These are phyloP conservation scores for Bubo blakistoni DNA, from an alignment of 2,113 vertebrate genomes.

Conservation along the genomic window DNA sequence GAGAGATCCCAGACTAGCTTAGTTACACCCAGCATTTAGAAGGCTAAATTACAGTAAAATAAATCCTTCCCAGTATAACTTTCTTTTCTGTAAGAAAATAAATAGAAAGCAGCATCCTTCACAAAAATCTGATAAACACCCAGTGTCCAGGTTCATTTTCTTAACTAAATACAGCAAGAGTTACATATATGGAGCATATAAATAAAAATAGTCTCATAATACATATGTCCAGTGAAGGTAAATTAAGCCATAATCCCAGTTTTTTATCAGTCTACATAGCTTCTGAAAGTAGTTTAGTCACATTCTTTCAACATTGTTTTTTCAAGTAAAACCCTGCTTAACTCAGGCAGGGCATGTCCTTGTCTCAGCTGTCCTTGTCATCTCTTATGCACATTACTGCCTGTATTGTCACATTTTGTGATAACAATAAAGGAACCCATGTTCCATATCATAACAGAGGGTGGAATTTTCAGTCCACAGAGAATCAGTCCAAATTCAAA, in stretches of 20 bases:
- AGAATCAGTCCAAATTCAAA: neutral
- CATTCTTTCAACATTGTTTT: neutral
- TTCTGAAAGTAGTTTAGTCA: neutral
- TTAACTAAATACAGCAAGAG: neutral
- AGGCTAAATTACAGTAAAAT: neutral
- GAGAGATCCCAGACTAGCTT: neutral
- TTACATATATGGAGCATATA: neutral
- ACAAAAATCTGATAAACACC: neutral
- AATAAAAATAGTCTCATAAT: neutral
- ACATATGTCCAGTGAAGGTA: neutral
- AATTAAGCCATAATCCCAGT: neutral
- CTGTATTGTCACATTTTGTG: neutral
- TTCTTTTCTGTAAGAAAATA: neutral
- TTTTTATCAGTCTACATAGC: neutral
- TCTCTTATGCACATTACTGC: neutral
- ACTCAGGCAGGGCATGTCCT: neutral
- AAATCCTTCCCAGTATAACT: neutral
- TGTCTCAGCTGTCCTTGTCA: conserved; percentile 11
- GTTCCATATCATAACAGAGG: neutral
- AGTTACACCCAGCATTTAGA: neutral
- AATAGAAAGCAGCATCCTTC: neutral
- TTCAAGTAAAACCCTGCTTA: neutral
- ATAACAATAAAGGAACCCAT: neutral
- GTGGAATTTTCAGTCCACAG: neutral
- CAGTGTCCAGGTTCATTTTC: neutral